Evolutionary conservation across 2,797 vertebrate genomes (phyloP).

Genomic region (Hoplostethus mediterraneus): DNA sequence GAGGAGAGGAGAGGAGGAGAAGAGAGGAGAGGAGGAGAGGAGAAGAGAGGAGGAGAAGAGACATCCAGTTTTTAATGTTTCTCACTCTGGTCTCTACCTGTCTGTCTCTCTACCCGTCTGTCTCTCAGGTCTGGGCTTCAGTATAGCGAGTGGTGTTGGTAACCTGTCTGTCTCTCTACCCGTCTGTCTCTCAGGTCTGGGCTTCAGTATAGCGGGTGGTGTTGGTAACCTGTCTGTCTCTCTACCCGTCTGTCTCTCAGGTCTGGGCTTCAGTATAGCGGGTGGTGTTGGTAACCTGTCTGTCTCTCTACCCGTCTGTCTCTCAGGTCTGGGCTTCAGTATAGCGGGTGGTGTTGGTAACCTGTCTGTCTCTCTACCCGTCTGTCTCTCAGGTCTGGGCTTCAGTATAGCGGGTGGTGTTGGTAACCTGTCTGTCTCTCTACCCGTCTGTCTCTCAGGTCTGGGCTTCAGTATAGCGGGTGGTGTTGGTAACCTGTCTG

Average conservation of each 20-base stretch:
- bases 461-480: not conserved
- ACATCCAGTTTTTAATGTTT: too few relatives aligned
- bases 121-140: not conserved
- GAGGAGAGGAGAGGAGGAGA: too few relatives aligned
- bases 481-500: too few relatives aligned
- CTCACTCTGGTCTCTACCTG: not conserved
- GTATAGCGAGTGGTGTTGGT: too few relatives aligned
- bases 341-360: constrained; percentile 83
- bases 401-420: too few relatives aligned
- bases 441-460: not conserved
- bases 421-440: not conserved
- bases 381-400: not conserved
- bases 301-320: too few relatives aligned
- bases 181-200: not conserved
- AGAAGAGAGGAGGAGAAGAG: too few relatives aligned
- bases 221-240: not conserved
- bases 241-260: constrained; percentile 45
- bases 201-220: too few relatives aligned
- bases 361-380: constrained; percentile 50
- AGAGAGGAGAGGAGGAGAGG: too few relatives aligned
- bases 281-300: constrained; percentile 49
- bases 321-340: too few relatives aligned
- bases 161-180: not conserved
- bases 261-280: constrained; percentile 90
- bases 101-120: not conserved